These are phyloP conservation scores for Gobius niger DNA, from an alignment of 2,113 vertebrate genomes.

Conservation along the genomic window DNA sequence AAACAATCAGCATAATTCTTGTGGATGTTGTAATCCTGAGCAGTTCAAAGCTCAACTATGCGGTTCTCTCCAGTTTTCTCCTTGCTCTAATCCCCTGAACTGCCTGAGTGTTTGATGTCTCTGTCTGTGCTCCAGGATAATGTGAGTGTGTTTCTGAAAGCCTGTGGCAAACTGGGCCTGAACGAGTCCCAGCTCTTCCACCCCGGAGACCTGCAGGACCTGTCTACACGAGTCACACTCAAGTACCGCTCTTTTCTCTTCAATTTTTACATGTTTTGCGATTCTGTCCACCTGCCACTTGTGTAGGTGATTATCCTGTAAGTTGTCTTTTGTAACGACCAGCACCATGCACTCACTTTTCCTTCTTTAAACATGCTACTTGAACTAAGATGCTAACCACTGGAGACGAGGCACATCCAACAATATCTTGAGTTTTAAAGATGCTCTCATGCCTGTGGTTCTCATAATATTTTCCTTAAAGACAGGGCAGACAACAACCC, in stretches of 20 bases:
- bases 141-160: constrained; percentile 93
- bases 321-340: not conserved
- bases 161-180: constrained; percentile 90
- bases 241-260: constrained; percentile 71
- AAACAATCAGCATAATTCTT: not conserved
- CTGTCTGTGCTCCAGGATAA: constrained; percentile 87
- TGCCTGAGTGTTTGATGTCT: not conserved
- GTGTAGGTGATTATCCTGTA: not conserved
- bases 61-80: constrained; percentile 10
- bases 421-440: not conserved
- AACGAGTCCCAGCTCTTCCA: constrained; percentile 98
- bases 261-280: not conserved
- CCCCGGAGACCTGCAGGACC: constrained; percentile 96
- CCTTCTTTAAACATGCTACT: too few relatives aligned
- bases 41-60: not conserved
- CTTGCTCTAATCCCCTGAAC: not conserved
- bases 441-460: too few relatives aligned
- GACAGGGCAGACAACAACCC: too few relatives aligned
- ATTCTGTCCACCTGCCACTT: not conserved
- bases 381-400: too few relatives aligned
- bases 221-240: constrained; percentile 92
- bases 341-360: not conserved
- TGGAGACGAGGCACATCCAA: not conserved
- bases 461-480: too few relatives aligned
- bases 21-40: not conserved